Conservation (phyloP, 2,888 invertebrate species). For the Cantharis lateralis region DNA sequence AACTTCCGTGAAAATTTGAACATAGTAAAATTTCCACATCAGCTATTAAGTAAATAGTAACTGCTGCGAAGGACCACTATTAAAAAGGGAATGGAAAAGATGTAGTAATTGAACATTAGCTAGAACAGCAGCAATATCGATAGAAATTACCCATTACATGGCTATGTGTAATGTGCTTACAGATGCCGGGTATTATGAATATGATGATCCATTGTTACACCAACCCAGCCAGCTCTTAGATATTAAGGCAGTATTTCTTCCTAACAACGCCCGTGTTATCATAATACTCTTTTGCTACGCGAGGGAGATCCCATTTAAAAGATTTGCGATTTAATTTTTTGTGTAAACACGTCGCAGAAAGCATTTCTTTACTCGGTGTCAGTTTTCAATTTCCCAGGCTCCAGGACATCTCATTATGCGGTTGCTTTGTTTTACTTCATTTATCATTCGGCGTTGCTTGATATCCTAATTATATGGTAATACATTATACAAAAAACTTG, state of each 20-base stretch:
- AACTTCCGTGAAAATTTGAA: background rate
- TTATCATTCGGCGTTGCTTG: slow-evolving; percentile 31
- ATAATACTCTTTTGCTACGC: slow-evolving; percentile 44
- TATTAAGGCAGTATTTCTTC: slow-evolving; percentile 47
- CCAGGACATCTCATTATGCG: slow-evolving; percentile 35
- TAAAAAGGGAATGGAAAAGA: slow-evolving; percentile 15
- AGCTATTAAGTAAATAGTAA: background rate
- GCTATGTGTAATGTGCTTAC: slow-evolving; percentile 46
- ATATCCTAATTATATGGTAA: slow-evolving; percentile 44
- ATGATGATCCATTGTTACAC: slow-evolving; percentile 47
- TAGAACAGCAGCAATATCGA: slow-evolving; percentile 42
- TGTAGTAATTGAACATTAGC: slow-evolving; percentile 38
- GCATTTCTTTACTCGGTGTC: slow-evolving; percentile 39
- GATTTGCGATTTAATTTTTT: slow-evolving; percentile 52
- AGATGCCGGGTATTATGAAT: slow-evolving; percentile 43
- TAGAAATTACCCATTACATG: slow-evolving; percentile 43
- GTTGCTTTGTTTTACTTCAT: slow-evolving; percentile 34
- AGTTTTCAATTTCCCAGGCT: slow-evolving; percentile 43
- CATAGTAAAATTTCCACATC: background rate
- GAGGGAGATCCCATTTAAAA: slow-evolving; percentile 47
- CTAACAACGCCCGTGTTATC: slow-evolving; percentile 46
- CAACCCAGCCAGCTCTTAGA: slow-evolving; percentile 42
- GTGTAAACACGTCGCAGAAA: slow-evolving; percentile 42
- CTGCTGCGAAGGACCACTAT: background rate
- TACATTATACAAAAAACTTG: slow-evolving; percentile 32